A percentile compares a stretch with the other conserved stretches of the same genome.
Evolutionary conservation across 2,797 vertebrate species (phyloP).

Genomic region (Psittacula derbiana): DNA sequence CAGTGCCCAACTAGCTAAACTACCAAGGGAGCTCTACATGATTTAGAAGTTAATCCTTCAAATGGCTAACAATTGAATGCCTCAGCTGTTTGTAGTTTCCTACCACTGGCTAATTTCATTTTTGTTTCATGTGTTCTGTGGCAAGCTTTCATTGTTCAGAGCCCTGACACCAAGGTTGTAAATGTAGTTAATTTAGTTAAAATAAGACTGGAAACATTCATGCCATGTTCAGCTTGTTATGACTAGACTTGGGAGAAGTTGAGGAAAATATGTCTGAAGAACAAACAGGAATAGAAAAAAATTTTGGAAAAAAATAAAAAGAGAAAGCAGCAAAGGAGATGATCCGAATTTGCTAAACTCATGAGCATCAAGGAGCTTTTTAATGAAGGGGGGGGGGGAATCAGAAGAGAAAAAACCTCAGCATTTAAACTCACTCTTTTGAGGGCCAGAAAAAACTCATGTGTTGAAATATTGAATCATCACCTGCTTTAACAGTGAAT

Average conservation of each 20-base stretch:
- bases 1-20: conserved; percentile 80
- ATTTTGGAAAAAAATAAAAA: background rate
- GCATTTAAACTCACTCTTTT: background rate
- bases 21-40: conserved; percentile 78
- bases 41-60: conserved; percentile 86
- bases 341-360: background rate
- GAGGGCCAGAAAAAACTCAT: background rate
- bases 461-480: background rate
- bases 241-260: conserved; percentile 33
- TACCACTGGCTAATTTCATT: conserved; percentile 80
- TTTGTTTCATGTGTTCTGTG: conserved; percentile 76
- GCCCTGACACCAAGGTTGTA: conserved; percentile 70
- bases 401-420: background rate
- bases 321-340: background rate
- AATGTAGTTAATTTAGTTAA: conserved; percentile 78
- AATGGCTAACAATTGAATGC: conserved; percentile 79
- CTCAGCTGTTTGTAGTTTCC: conserved; percentile 79
- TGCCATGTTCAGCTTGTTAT: conserved; percentile 15
- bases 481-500: background rate
- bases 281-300: background rate
- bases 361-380: background rate
- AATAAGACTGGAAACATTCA: conserved; percentile 67
- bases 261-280: background rate
- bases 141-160: conserved; percentile 74
- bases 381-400: background rate